phyloP scores from a whole-genome alignment of 1,140 invertebrate genomes.

The Belonocnema kinseyi region DNA sequence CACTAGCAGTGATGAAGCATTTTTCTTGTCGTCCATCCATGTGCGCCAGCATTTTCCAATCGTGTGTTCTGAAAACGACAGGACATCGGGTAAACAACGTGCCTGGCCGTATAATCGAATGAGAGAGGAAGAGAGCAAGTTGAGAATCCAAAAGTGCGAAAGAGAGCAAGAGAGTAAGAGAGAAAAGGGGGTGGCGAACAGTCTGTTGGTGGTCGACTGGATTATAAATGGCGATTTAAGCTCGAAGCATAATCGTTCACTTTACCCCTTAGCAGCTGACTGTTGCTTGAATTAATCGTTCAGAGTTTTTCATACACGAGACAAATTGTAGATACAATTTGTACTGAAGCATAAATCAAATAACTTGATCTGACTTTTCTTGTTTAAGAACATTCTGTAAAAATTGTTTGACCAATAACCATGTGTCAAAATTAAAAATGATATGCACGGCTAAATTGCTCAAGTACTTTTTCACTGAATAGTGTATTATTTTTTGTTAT shows the following conservation, averaged over 20 bases:
- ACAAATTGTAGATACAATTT: background rate
- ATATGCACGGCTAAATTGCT: background rate
- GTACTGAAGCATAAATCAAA: no score
- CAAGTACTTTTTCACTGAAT: slow-evolving; percentile 10
- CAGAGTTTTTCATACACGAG: background rate
- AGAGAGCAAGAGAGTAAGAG: slow-evolving; percentile 24
- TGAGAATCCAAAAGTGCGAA: background rate
- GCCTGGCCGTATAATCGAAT: slow-evolving; percentile 21
- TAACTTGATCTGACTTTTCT: no score
- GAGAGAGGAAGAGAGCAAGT: background rate
- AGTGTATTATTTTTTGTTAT: slow-evolving; percentile 10
- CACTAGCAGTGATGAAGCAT: background rate
- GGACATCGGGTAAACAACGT: slow-evolving; percentile 27
- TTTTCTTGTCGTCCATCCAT: slow-evolving; percentile 30
- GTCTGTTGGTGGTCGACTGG: slow-evolving; percentile 17
- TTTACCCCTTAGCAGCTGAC: slow-evolving; percentile 2
- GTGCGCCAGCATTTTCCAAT: slow-evolving; percentile 14
- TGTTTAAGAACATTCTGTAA: no score
- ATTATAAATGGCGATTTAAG: slow-evolving; percentile 31
- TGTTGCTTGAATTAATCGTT: slow-evolving; percentile 6
- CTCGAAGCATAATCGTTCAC: slow-evolving; percentile 19
- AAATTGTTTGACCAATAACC: no score
- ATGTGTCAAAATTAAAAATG: background rate
- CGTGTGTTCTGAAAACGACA: slow-evolving; percentile 30
- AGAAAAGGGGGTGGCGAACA: slow-evolving; percentile 15